Conservation (phyloP, 1,140 invertebrate genomes). For the Aphidius gifuensis region DNA sequence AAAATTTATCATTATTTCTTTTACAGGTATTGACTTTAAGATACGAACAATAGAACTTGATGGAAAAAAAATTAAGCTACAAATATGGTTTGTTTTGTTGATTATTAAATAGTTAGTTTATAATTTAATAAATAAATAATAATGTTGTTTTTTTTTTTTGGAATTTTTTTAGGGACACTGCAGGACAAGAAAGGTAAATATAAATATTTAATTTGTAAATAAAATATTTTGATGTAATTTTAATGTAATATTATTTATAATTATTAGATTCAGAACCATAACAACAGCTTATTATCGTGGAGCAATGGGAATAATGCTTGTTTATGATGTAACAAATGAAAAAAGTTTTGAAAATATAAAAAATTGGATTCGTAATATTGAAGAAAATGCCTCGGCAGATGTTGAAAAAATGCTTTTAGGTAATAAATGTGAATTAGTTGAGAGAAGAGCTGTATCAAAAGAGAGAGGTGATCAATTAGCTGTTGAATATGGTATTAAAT, state of each 20-base stretch:
- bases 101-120: background rate
- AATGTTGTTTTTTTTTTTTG: conserved; percentile 19
- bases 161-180: conserved; percentile 76
- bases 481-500: conserved; percentile 88
- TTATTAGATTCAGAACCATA: conserved; percentile 76
- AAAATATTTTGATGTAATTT: too few relatives aligned
- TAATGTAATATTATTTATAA: too few relatives aligned
- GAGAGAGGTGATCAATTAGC: conserved; percentile 70
- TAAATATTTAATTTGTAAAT: too few relatives aligned
- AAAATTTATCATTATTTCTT: conserved; percentile 2
- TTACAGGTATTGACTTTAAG: conserved; percentile 97
- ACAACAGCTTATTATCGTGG: conserved; percentile 98
- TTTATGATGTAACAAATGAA: conserved; percentile 97
- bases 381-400: conserved; percentile 92
- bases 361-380: conserved; percentile 98
- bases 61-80: conserved; percentile 96
- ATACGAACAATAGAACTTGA: conserved; percentile 97
- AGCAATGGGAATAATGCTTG: conserved; percentile 98
- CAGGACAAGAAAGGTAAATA: conserved; percentile 83
- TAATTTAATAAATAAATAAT: background rate
- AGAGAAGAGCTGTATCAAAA: conserved; percentile 81
- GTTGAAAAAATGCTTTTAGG: conserved; percentile 94
- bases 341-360: conserved; percentile 99
- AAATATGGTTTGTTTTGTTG: conserved; percentile 78
- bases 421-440: conserved; percentile 91